Base-by-base conservation (phyloP, 2,888 invertebrate genomes). In the Thalpophila matura region DNA sequence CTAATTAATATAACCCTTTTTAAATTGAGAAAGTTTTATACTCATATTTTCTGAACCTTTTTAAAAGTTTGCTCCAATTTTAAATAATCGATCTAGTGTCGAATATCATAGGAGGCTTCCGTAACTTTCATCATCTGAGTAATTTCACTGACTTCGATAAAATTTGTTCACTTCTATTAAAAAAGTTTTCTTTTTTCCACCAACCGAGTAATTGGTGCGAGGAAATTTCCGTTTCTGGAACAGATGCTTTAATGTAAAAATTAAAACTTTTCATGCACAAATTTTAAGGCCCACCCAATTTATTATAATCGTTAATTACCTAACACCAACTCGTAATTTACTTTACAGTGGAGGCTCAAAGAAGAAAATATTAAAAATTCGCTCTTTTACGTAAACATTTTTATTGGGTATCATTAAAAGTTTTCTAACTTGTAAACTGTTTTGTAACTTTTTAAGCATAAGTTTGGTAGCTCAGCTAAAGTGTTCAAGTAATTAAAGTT, bases 181-280 rank as follows among this genome's bases (percentile, higher is more conserved):
- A 84, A 83, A 86, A 83, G 76, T 85, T 87, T 79, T 80, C 22
- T 50, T 62, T 67, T 81, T 81, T 80, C 54, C 50, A 60, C 76
- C 76, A 77, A 77, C 82, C 69, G 43, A 64, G 78, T 85, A 86
- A 87, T 85, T 82, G 83, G 76, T 76, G 54, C 74, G 60, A 63
- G 69, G 71, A 80, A 81, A 77, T 76, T 81, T 82, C 73, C 77
- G 51, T 80, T 77, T 81, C 74, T 51, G 65, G 70, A 81, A 74
- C 84, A 84, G 84, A 86, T 84, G 82, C 79, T 69, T 85, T 81
- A 81, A 82, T 85, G 84, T 80, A 70, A 84, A n/a, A 85, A 84
- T 85, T 79, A 84, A 86, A 87, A 86, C 81, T 87, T 87, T 84
- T 75, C 68, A 74, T 71, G 57, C 60, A 78, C 68, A 78, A 78